Conservation (phyloP, 1,140 invertebrate genomes). For the Drosophila pallidifrons region DNA sequence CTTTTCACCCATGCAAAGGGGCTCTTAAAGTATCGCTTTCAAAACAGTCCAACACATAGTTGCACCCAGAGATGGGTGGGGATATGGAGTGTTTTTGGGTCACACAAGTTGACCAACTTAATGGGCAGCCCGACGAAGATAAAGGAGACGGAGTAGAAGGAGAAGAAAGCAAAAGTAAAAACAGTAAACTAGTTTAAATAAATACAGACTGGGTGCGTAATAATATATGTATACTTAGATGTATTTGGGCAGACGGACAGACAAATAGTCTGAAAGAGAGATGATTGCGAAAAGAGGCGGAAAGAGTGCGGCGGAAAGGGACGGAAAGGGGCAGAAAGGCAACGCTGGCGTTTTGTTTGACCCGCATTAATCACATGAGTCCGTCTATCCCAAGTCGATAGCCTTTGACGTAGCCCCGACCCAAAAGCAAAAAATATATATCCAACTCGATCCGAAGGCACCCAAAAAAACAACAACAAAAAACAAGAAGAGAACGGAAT, state of each 20-base stretch:
- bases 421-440: conserved; percentile 11
- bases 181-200: conserved; percentile 43
- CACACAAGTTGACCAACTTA: conserved; percentile 44
- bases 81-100: no score
- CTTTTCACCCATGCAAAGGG: background rate
- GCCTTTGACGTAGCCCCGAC: conserved; percentile 34
- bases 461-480: background rate
- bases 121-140: conserved; percentile 22
- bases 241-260: conserved; percentile 17
- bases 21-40: conserved; percentile 27
- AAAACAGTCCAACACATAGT: background rate
- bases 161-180: conserved; percentile 15
- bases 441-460: conserved; percentile 17
- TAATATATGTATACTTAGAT: conserved; percentile 7
- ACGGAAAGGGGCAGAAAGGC: background rate
- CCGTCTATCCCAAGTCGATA: conserved; percentile 41
- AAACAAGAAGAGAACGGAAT: no score
- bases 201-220: conserved; percentile 33
- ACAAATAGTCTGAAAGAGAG: background rate
- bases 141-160: background rate
- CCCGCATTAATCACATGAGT: conserved; percentile 77
- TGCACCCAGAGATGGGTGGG: background rate
- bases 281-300: background rate
- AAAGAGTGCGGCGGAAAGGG: background rate
- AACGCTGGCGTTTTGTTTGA: conserved; percentile 45